A percentile compares a stretch with the other conserved stretches of the same genome.
phyloP scores from a whole-genome alignment of 2,113 vertebrate genomes.

The Hemiprocne comata region DNA sequence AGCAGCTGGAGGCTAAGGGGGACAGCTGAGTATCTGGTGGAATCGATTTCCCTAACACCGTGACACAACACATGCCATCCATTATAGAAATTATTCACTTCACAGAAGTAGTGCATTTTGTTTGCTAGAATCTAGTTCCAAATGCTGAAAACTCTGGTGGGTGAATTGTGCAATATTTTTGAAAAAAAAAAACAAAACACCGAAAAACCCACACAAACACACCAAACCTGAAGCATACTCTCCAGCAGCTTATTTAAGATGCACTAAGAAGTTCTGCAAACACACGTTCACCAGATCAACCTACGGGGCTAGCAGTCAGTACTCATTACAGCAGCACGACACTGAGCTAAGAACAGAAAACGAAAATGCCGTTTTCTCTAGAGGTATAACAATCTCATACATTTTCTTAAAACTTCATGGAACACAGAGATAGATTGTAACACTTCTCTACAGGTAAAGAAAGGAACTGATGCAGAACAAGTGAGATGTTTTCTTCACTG shows the following conservation, averaged over 20 bases:
- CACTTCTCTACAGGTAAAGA: not conserved
- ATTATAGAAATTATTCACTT: not conserved
- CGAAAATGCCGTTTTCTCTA: not conserved
- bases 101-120: not conserved
- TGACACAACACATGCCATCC: conserved; percentile 19
- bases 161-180: not conserved
- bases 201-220: too few relatives aligned
- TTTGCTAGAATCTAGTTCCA: not conserved
- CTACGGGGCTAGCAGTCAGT: not conserved
- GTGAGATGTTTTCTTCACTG: not conserved
- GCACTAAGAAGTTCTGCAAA: not conserved
- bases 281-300: not conserved
- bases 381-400: not conserved
- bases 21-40: conserved; percentile 45
- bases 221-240: not conserved
- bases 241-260: not conserved
- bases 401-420: not conserved
- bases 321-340: not conserved
- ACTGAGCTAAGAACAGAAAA: not conserved
- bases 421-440: not conserved
- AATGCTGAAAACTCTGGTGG: not conserved
- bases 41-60: not conserved
- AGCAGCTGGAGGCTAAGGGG: conserved; percentile 53
- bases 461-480: not conserved
- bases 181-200: too few relatives aligned